Percentiles rank a stretch among this genome's conserved stretches.
Evolutionary conservation across 2,113 vertebrate species (phyloP).

Genomic region (Suncus etruscus): DNA sequence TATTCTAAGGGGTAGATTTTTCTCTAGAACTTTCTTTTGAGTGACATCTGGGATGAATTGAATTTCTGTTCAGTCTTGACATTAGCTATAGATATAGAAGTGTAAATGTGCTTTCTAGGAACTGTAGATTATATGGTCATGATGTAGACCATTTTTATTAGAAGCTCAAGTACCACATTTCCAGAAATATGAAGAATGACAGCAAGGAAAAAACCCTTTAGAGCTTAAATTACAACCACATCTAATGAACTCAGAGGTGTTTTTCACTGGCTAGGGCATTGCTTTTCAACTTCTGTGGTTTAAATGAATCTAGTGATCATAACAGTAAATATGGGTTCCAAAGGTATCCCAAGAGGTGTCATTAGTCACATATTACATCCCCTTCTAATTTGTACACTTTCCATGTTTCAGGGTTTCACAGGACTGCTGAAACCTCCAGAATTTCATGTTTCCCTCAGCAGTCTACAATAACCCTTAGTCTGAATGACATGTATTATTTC

Average conservation of each 20-base stretch:
- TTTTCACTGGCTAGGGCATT: slow-evolving; percentile 86
- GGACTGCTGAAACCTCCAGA: slow-evolving; percentile 89
- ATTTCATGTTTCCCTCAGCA: slow-evolving; percentile 90
- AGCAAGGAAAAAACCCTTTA: slow-evolving; percentile 86
- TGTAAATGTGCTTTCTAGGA: slow-evolving; percentile 87
- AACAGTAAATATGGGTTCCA: slow-evolving; percentile 87
- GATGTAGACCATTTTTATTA: slow-evolving; percentile 86
- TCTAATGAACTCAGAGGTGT: slow-evolving; percentile 88
- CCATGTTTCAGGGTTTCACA: slow-evolving; percentile 84
- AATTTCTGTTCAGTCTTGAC: slow-evolving; percentile 75
- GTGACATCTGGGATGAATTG: slow-evolving; percentile 89
- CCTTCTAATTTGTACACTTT: slow-evolving; percentile 91
- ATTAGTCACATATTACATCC: slow-evolving; percentile 90
- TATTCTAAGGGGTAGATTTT: slow-evolving; percentile 73
- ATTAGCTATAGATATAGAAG: slow-evolving; percentile 83
- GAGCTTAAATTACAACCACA: slow-evolving; percentile 88
- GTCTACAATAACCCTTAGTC: slow-evolving; percentile 87
- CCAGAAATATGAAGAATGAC: slow-evolving; percentile 86
- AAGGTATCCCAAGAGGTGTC: slow-evolving; percentile 89
- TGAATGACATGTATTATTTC: slow-evolving; percentile 91
- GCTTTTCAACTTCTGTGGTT: slow-evolving; percentile 88
- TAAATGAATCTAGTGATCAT: slow-evolving; percentile 87
- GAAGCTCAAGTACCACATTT: slow-evolving; percentile 85
- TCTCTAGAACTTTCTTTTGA: slow-evolving; percentile 82
- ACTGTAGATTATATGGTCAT: slow-evolving; percentile 84